Conservation (phyloP, 37 sponge, comb jelly and placozoan genomes). For the Aplysina aerophoba region DNA sequence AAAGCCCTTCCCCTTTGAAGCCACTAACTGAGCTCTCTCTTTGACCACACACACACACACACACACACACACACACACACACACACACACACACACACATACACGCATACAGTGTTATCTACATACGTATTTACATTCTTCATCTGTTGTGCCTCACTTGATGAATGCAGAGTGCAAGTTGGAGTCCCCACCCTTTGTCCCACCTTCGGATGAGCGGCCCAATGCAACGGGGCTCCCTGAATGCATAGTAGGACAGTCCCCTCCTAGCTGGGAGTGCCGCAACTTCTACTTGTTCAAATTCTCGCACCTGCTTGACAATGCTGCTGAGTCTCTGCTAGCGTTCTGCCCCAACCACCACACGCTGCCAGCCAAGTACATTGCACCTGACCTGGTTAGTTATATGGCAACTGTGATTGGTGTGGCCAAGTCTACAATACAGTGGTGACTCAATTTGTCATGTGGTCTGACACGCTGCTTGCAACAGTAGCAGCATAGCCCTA, state of each 20-base stretch:
- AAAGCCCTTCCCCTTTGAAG: too few relatives aligned
- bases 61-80: too few relatives aligned
- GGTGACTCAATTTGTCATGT: too few relatives aligned
- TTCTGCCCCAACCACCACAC: conserved; percentile 74
- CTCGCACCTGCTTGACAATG: background rate
- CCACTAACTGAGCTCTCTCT: too few relatives aligned
- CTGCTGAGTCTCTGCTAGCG: background rate
- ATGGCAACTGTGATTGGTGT: background rate
- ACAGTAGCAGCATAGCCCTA: too few relatives aligned
- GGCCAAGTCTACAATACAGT: too few relatives aligned
- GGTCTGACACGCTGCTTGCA: too few relatives aligned
- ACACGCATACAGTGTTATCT: too few relatives aligned
- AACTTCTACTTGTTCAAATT: conserved; percentile 23
- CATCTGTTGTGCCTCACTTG: too few relatives aligned
- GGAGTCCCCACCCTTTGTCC: background rate
- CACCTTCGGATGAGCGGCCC: background rate
- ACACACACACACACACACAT: too few relatives aligned
- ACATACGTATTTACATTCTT: too few relatives aligned
- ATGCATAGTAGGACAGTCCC: background rate
- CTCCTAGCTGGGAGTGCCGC: conserved; percentile 8
- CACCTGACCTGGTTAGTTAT: conserved; percentile 77
- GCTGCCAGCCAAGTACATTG: conserved; percentile 64
- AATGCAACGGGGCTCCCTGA: background rate
- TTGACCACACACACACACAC: too few relatives aligned
- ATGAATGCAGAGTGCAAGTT: background rate